Conservation (phyloP, 1,140 invertebrate species). For the Pseudoatta argentina region DNA sequence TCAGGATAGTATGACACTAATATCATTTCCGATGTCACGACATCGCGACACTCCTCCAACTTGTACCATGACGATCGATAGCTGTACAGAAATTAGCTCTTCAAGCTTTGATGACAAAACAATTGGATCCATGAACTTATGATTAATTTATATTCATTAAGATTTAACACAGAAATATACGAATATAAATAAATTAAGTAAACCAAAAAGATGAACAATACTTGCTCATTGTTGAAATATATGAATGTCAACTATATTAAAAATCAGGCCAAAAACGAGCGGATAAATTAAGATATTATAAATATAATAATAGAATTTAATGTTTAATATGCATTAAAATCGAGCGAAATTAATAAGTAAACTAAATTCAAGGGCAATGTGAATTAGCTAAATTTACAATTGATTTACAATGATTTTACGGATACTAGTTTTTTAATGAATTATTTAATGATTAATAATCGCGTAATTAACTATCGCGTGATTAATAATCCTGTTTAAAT, state of each 20-base stretch:
- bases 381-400: background rate
- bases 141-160: background rate
- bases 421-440: background rate
- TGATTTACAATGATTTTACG: background rate
- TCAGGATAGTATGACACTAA: constrained; percentile 9
- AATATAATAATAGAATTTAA: too few species aligned
- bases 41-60: background rate
- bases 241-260: too few species aligned
- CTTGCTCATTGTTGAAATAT: too few species aligned
- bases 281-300: too few species aligned
- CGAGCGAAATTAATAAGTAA: too few species aligned
- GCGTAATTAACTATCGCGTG: too few species aligned
- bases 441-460: background rate
- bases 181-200: background rate
- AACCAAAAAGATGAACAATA: too few species aligned
- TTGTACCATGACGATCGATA: constrained; percentile 16
- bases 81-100: constrained; percentile 11
- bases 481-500: background rate
- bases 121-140: background rate
- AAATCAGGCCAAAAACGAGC: too few species aligned
- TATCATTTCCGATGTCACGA: constrained; percentile 1
- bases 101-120: constrained; percentile 5
- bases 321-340: too few species aligned
- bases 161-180: background rate
- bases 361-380: background rate